Evolutionary conservation across 2,797 vertebrate genomes (phyloP).

Genomic region (Parambassis ranga): DNA sequence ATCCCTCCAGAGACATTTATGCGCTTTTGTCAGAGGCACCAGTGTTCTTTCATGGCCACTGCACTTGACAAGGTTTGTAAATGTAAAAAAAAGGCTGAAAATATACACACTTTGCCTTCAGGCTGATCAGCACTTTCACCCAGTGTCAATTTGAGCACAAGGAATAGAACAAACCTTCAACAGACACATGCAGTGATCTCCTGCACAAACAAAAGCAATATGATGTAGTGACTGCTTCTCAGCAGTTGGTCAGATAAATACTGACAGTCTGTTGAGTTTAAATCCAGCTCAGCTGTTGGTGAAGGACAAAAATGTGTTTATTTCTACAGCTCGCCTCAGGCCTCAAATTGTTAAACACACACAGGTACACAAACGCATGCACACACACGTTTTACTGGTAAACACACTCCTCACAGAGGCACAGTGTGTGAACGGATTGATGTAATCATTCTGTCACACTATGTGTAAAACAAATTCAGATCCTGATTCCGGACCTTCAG

Average conservation of each 20-base stretch:
- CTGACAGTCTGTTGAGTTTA: neutral
- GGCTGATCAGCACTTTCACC: neutral
- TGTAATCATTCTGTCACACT: neutral
- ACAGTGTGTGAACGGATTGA: neutral
- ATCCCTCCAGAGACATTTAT: neutral
- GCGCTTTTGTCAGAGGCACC: neutral
- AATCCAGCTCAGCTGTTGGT: conserved; percentile 25
- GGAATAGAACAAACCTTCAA: neutral
- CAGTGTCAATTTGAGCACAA: neutral
- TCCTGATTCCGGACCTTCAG: too few relatives aligned
- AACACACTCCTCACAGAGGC: neutral
- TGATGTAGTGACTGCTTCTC: conserved; percentile 25
- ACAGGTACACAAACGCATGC: neutral
- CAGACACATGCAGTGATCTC: neutral
- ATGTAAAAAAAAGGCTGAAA: neutral
- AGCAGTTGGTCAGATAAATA: neutral
- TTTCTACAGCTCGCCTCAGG: conserved; percentile 18
- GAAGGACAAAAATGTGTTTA: conserved; percentile 2
- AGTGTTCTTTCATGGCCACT: neutral
- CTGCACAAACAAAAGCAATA: conserved; percentile 3
- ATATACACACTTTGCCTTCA: neutral
- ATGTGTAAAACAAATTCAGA: too few relatives aligned
- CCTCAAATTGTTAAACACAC: conserved; percentile 7
- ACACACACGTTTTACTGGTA: neutral
- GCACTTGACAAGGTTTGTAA: conserved; percentile 10